Conservation (phyloP, 1,140 invertebrate species). For the Drosophila bocqueti region DNA sequence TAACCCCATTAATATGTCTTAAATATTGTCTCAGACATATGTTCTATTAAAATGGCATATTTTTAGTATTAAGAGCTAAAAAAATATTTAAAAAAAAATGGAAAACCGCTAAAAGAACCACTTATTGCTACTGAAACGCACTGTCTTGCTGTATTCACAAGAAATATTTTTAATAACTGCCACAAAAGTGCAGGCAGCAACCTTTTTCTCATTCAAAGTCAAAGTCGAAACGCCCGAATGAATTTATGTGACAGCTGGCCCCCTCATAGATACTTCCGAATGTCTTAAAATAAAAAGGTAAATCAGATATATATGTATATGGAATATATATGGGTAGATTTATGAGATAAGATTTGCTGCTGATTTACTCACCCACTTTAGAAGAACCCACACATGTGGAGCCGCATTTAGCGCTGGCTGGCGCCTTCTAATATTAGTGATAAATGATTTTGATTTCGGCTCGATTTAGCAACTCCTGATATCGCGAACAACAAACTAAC, state of each 20-base stretch:
- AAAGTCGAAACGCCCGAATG: conserved; percentile 66
- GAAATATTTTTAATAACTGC: conserved; percentile 60
- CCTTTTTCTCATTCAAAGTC: conserved; percentile 49
- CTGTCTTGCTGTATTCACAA: neutral
- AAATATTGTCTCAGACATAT: neutral
- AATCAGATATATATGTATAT: conserved; percentile 28
- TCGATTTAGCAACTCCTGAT: conserved; percentile 14
- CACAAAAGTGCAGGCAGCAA: conserved; percentile 20
- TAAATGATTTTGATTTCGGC: conserved; percentile 27
- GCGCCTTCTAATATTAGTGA: conserved; percentile 46
- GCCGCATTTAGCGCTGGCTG: conserved; percentile 64
- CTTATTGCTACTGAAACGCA: neutral
- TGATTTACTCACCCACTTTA: conserved; percentile 78
- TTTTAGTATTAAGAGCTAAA: neutral
- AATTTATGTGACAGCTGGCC: conserved; percentile 44
- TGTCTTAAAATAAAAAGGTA: conserved; percentile 35
- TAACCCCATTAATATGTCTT: neutral
- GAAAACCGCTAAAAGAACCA: neutral
- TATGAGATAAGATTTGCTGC: conserved; percentile 17
- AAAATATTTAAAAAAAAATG: neutral
- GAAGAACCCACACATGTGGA: conserved; percentile 73
- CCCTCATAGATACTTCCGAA: conserved; percentile 3
- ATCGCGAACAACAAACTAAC: conserved; percentile 20
- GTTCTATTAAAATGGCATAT: neutral
- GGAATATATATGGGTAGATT: conserved; percentile 16